Base-by-base conservation (phyloP, 2,888 invertebrate genomes). In the Punctoribates punctum region DNA sequence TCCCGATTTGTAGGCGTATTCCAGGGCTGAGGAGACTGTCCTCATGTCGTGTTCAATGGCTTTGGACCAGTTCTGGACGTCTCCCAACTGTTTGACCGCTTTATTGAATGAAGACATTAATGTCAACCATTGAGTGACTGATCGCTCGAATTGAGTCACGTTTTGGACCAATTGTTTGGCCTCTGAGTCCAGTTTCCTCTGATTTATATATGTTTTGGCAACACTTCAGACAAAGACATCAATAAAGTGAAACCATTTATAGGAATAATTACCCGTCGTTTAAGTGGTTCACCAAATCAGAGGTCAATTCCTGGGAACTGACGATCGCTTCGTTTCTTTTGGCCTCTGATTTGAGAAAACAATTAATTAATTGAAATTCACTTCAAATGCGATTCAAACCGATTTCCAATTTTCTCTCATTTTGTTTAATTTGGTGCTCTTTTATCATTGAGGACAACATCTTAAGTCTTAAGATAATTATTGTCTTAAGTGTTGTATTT, bases 41-140 rank as follows among this genome's bases (percentile, higher is more conserved):
- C 91, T 89, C 90, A 98, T 94, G 83, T 99, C 99, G 78, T 90
- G 90, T 85, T 99, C 98, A 81, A 99, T 98, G 80, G 93, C 95
- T 80, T 91, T 89, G 0, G 98, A 94, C 98, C 98, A 99, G 84
- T 96, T 98, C 83, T 98, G 96, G 0, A 97, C 96, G 86, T 99
- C 98, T 0, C 99, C 99, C 75, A 99, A 89, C 86, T 99, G 98
- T 83, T 87, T 87, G 6, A 87, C 81, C 5, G 86, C 84, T 77
- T 85, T 84, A 80, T 87, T 87, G 78, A 87, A 86, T 76, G 85
- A 85, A 75, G 87, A 86, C n/a, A 87, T 84, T 73, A 98, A 86
- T 79, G 90, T 90, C n/a, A 97, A 85, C 98, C 98, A 99, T 81
- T 96, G 96, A 80, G 94, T 91, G 0, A 97, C 96, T 84, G 98